Base-by-base conservation (phyloP, 2,888 invertebrate genomes). In the Timema cristinae region DNA sequence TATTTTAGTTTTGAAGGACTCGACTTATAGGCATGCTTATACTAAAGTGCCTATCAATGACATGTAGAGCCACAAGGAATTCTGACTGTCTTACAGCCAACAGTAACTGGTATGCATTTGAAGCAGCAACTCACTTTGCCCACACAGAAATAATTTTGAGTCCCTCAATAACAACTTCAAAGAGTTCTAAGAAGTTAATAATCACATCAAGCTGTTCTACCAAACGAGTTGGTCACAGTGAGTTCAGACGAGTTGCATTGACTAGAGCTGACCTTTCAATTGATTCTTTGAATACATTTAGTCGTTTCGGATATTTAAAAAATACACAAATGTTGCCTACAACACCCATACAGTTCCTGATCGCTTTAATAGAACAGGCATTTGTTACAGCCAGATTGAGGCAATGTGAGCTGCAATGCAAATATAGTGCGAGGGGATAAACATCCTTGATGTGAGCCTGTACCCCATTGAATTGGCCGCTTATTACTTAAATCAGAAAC, bases 401-500 rank as follows among this genome's bases (percentile, higher is more conserved):
- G 61, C 69, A 75, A 69, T 79, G 78, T 54, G 75, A 71, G 54
- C 76, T 73, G 69, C 79, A 79, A 68, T 79, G 77, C 5, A 77
- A 75, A 74, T 79, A 78, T 47, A 77, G 32, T 56, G 76, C 77
- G 67, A 68, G 63, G 32, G 69, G 4, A 32, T 61, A 13, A 56
- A 70, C 48, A 47, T 73, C 51, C 47, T 52, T 66, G n/a, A 77
- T 72, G 67, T 73, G 68, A 7, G 75, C 71, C 71, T 74, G 75
- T 11, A 66, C 75, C 51, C 78, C 78, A 72, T 76, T 73, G 73
- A 77, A 73, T 67, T 73, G 51, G 32, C 77, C 76, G 61, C 75
- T 73, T 63, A 49, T 75, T 74, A 67, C 71, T 76, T 11, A 74
- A 47, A 73, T 74, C 76, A n/a, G 71, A 63, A 66, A 77, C 75